phyloP scores from a whole-genome alignment of 2,797 vertebrate species.

The Hozukius guyotensis region DNA sequence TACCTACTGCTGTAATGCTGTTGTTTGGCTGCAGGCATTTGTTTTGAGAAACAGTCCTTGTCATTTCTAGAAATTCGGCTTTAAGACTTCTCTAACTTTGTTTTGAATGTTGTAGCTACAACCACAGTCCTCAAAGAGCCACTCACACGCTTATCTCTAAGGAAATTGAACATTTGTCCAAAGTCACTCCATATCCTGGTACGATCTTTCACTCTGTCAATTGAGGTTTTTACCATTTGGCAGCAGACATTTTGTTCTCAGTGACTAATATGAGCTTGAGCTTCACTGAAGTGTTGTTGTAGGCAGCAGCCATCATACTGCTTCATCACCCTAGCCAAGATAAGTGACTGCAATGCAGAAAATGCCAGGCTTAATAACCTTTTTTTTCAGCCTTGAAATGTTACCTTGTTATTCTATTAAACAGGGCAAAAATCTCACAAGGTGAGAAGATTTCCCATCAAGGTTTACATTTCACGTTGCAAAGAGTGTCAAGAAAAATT shows the following conservation, averaged over 20 bases:
- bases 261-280: conserved; percentile 49
- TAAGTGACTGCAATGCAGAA: conserved; percentile 24
- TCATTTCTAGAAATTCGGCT: not conserved
- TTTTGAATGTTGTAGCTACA: not conserved
- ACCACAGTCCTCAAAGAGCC: not conserved
- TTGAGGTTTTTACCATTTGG: conserved; percentile 32
- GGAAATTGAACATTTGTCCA: conserved; percentile 22
- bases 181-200: conserved; percentile 5
- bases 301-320: conserved; percentile 35
- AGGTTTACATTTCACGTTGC: not conserved
- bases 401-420: conserved; percentile 1
- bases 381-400: not conserved
- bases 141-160: not conserved
- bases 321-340: conserved; percentile 32
- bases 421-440: not conserved
- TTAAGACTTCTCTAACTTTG: not conserved
- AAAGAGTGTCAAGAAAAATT: not conserved
- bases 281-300: conserved; percentile 42
- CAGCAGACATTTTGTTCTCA: conserved; percentile 35
- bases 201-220: conserved; percentile 13
- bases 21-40: not conserved
- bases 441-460: not conserved
- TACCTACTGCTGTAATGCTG: not conserved
- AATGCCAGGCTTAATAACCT: not conserved
- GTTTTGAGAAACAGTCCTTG: not conserved